Base-by-base conservation (phyloP, 2,797 vertebrate genomes). In the Serranus cabrilla region DNA sequence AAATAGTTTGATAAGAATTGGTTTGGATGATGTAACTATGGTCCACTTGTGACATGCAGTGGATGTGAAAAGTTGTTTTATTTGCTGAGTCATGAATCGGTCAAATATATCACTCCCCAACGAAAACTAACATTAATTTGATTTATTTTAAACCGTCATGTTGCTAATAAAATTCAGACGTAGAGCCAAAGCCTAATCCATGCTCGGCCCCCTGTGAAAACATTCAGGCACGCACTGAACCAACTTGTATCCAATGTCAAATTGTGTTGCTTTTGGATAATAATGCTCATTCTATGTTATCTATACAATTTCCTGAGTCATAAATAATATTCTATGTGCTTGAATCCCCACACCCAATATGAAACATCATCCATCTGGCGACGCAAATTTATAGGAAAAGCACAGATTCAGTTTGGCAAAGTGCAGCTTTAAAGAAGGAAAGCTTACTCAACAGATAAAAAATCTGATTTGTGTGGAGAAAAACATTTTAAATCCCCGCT, bases 261-360 rank as follows among this genome's bases (percentile, higher is more conserved):
- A 3, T 62, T 72, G 31, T n/a, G 70, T 71, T 82, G 54, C 1
- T 74, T 75, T 80, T 65, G 61, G 66, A 67, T 61, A 71, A 39
- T 20, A 71, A 57, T 18, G 11, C 0, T 17, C 11, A n/a, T 52
- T 78, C 23, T 20, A n/a, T 73, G 2, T 42, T 56, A 65, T 74
- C 5, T 52, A 64, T 14, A 69, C 7, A 40, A 51, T 47, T 80
- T 76, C 51, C 10, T 42, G n/a, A 76, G n/a, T 59, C 56, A 60
- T 80, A 66, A 67, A 71, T 66, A 46, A 60, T 67, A 39, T 71
- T 78, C 59, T 47, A 16, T 69, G 71, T 55, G 52, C 58, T 72
- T 61, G 5, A 80, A 68, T 72, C 49, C 62, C 31, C 18, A 27
- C 4, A 6, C 34, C 74, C 49, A 40, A 71, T 37, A 69, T 57